Conservation (phyloP, 2,113 vertebrate species). For the Cyanoramphus novaezelandiae region DNA sequence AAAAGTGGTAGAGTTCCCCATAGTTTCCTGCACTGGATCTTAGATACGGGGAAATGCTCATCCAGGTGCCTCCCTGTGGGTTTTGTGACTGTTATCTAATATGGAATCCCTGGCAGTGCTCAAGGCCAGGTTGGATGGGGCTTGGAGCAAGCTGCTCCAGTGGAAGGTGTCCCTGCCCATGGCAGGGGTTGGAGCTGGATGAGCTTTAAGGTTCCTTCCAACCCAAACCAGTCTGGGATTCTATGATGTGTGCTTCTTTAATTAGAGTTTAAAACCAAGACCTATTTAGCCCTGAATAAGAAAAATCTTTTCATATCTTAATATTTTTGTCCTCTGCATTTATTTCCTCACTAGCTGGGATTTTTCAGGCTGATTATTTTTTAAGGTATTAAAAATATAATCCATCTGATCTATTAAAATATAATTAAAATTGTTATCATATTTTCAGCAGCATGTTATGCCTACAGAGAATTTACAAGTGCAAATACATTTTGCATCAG, state of each 20-base stretch:
- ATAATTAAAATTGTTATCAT: conserved; percentile 34
- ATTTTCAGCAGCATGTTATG: neutral
- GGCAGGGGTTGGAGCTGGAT: neutral
- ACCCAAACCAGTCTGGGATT: neutral
- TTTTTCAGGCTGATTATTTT: conserved; percentile 35
- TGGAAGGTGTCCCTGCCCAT: neutral
- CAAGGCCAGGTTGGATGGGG: neutral
- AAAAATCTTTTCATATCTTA: conserved; percentile 10
- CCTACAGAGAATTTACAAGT: neutral
- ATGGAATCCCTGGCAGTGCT: neutral
- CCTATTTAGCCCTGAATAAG: neutral
- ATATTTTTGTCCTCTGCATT: conserved; percentile 15
- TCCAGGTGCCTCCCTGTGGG: neutral
- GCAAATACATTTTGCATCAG: neutral
- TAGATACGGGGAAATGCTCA: neutral
- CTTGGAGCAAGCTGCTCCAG: neutral
- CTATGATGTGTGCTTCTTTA: neutral
- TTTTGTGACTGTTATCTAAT: neutral
- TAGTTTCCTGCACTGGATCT: neutral
- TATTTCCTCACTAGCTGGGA: neutral
- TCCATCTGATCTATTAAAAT: neutral
- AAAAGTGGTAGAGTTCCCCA: neutral
- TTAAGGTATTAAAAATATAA: conserved; percentile 37
- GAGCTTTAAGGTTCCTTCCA: neutral
- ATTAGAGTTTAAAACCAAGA: neutral